phyloP scores from a whole-genome alignment of 1,140 invertebrate genomes.

The Drosophila bocqueti region DNA sequence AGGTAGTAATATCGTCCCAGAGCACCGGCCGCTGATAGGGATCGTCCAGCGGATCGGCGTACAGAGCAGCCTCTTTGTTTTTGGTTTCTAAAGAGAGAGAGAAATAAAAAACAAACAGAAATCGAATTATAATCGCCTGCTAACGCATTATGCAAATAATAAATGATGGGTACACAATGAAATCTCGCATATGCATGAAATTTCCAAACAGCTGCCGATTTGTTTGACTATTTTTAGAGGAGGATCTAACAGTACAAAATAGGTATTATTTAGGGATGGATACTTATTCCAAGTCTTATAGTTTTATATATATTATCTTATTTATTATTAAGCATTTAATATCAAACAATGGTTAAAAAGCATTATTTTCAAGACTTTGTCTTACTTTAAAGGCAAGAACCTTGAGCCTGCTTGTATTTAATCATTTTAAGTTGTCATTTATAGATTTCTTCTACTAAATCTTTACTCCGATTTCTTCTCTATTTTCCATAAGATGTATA shows the following conservation, averaged over 20 bases:
- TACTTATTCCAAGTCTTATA: too few relatives aligned
- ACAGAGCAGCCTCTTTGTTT: conserved; percentile 85
- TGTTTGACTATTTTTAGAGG: conserved; percentile 65
- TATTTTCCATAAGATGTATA: neutral
- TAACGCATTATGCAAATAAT: conserved; percentile 42
- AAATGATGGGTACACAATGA: conserved; percentile 68
- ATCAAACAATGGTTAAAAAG: neutral
- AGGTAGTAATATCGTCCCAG: conserved; percentile 95
- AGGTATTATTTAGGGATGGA: conserved; percentile 1
- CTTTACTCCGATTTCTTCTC: neutral
- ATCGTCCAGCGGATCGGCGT: conserved; percentile 89
- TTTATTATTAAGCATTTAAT: neutral
- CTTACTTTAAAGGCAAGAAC: neutral
- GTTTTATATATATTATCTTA: neutral
- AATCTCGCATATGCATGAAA: conserved; percentile 82
- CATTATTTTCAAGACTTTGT: neutral
- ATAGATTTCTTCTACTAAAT: neutral
- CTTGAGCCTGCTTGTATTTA: neutral
- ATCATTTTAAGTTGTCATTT: neutral
- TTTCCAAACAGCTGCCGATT: conserved; percentile 68
- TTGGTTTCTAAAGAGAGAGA: conserved; percentile 68
- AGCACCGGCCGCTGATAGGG: conserved; percentile 92
- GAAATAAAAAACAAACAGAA: conserved; percentile 19
- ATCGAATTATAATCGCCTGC: conserved; percentile 60
- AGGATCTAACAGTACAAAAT: neutral